Evolutionary conservation across 2,113 vertebrate species (phyloP).

Genomic region (Pimephales promelas): DNA sequence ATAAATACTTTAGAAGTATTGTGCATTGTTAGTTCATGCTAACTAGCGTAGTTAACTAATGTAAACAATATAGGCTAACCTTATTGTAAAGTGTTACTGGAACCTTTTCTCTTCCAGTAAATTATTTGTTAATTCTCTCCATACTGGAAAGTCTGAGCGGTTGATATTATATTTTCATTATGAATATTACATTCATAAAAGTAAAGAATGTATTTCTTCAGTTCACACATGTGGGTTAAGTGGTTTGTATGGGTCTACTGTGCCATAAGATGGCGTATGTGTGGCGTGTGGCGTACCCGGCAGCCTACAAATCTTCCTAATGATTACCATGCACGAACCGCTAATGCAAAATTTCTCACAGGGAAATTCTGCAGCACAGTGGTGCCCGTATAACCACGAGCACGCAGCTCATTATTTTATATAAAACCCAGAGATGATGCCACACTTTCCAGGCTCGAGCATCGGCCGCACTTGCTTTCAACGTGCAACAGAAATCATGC

Average conservation of each 20-base stretch:
- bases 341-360: slow-evolving; percentile 31
- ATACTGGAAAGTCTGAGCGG: background rate
- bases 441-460: slow-evolving; percentile 25
- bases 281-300: slow-evolving; percentile 19
- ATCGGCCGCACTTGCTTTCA: background rate
- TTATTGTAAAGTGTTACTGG: no score
- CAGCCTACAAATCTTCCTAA: slow-evolving; percentile 38
- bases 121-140: background rate
- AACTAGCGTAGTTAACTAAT: no score
- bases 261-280: slow-evolving; percentile 34
- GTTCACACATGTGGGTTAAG: slow-evolving; percentile 33
- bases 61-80: no score
- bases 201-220: background rate
- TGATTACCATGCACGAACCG: slow-evolving; percentile 18
- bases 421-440: slow-evolving; percentile 37
- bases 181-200: slow-evolving; percentile 5
- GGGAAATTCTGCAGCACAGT: slow-evolving; percentile 9
- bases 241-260: slow-evolving; percentile 22
- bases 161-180: slow-evolving; percentile 13
- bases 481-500: slow-evolving; percentile 16
- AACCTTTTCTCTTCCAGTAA: slow-evolving; percentile 1
- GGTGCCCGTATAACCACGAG: background rate
- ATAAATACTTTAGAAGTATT: no score
- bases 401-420: slow-evolving; percentile 27
- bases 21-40: no score